Base-by-base conservation (phyloP, 2,113 vertebrate genomes). In the Rhea americana region DNA sequence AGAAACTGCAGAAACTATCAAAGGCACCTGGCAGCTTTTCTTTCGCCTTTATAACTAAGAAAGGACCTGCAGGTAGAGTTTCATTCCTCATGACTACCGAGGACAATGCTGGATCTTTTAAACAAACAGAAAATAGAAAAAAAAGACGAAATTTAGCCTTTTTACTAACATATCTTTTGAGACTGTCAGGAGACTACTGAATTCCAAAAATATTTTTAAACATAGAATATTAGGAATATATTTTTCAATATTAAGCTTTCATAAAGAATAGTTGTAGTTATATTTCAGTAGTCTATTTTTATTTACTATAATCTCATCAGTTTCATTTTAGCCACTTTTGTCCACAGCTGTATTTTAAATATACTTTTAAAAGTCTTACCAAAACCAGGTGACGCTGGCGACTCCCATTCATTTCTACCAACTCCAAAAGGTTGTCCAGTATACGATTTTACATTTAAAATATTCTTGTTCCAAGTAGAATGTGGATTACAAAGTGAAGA, bases 281-380 rank as follows among this genome's bases (percentile, higher is more conserved):
- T 13, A 74, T 6, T 71, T 43, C 53, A 66, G 14, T n/a, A 79
- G 17, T 6, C 50, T 89, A 37, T 66, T 24, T 91, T 51, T 71
- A 65, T 84, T 39, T 72, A 75, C 39, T 80, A 1, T 18, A 67
- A 30, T 9, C n/a, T 20, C 55, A 73, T 4, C 58, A 73, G 63
- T 20, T 25, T 16, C 3, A 12, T 32, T 39, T 45, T 53, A 6
- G 5, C 25, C 18, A 43, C 47, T 81, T 43, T 65, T 55, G 39
- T 18, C 68, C 65, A 63, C 17, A 80, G 32, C 9, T 72, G 7
- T 82, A 65, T 58, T 90, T 81, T 48, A 63, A 79, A 68, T 4
- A 56, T 41, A 43, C 8, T n/a, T 9, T 22, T 80, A 87, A 90
- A 92, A 56, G 55, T 71, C 98, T 97, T 97, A 99, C 99, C 98